phyloP scores from a whole-genome alignment of 2,113 vertebrate genomes.

The Brachyhypopomus occidentalis region DNA sequence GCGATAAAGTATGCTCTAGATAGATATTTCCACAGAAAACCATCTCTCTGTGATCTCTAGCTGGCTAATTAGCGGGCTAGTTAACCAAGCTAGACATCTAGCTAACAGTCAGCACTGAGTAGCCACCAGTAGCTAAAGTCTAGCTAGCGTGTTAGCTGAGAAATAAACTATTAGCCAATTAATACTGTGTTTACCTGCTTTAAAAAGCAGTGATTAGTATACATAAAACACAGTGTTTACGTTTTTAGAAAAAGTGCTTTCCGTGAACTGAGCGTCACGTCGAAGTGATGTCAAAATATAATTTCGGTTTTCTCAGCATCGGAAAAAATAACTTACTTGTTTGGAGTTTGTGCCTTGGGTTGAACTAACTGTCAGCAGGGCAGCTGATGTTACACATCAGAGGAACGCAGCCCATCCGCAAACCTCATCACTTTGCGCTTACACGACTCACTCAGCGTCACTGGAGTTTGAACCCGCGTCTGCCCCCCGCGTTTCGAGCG shows the following conservation, averaged over 20 bases:
- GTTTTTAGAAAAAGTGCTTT: background rate
- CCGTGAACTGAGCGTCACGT: background rate
- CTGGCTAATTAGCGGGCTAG: conserved; percentile 33
- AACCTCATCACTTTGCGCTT: too few species aligned
- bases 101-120: too few species aligned
- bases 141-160: conserved; percentile 16
- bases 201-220: background rate
- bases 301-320: background rate
- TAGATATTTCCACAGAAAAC: too few species aligned
- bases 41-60: too few species aligned
- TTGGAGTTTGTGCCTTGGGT: conserved; percentile 43
- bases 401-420: conserved; percentile 9
- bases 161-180: conserved; percentile 18
- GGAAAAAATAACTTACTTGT: conserved; percentile 57
- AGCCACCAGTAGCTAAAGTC: too few species aligned
- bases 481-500: too few species aligned
- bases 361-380: conserved; percentile 50
- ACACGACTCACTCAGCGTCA: too few species aligned
- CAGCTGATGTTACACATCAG: conserved; percentile 36
- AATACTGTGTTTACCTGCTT: background rate
- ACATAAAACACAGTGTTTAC: background rate
- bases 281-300: background rate
- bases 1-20: background rate
- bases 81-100: background rate
- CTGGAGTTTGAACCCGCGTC: too few species aligned